These are phyloP conservation scores for Enteromius radiatus DNA, from an alignment of 2,797 vertebrate genomes.

Conservation along the genomic window DNA sequence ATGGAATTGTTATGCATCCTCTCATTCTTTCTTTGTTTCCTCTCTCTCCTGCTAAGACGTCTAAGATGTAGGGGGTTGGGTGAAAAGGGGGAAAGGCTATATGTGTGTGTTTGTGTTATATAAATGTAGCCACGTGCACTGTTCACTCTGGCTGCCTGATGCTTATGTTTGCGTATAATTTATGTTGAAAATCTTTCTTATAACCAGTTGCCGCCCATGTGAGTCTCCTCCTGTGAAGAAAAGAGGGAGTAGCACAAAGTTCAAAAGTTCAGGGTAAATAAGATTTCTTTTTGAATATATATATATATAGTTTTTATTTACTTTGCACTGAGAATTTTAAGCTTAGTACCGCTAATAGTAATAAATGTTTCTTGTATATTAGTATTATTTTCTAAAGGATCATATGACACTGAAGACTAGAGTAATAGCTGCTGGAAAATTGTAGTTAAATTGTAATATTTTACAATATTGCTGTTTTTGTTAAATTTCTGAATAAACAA, in stretches of 20 bases:
- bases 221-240: slow-evolving; percentile 50
- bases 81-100: slow-evolving; percentile 57
- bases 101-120: slow-evolving; percentile 55
- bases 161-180: slow-evolving; percentile 68
- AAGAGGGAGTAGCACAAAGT: neutral
- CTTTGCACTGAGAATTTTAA: too few relatives aligned
- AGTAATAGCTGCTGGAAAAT: neutral
- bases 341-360: neutral
- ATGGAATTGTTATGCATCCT: slow-evolving; percentile 19
- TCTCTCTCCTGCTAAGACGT: slow-evolving; percentile 61
- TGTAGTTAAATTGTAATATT: neutral
- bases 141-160: slow-evolving; percentile 57
- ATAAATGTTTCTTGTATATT: neutral
- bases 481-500: neutral
- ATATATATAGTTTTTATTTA: too few relatives aligned
- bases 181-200: slow-evolving; percentile 65
- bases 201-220: slow-evolving; percentile 56
- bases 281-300: neutral
- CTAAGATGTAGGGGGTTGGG: slow-evolving; percentile 70
- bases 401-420: neutral
- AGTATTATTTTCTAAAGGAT: neutral
- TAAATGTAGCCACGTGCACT: slow-evolving; percentile 54
- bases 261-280: neutral
- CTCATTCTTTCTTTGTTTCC: slow-evolving; percentile 53
- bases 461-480: neutral